These are phyloP conservation scores for Aromia moschata DNA, from an alignment of 2,888 invertebrate genomes.

Conservation along the genomic window DNA sequence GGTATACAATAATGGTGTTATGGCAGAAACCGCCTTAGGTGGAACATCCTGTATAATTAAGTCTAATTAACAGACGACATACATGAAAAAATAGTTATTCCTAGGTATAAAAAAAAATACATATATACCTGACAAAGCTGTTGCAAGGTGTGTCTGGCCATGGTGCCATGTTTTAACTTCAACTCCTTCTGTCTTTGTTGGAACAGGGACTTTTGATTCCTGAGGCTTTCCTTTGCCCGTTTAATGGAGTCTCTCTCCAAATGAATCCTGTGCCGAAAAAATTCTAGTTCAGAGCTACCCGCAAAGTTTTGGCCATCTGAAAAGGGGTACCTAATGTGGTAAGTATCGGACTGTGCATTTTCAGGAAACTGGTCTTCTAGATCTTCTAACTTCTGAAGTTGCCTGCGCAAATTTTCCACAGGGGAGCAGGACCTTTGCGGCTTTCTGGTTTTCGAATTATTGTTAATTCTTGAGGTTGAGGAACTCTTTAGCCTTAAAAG, in stretches of 20 bases:
- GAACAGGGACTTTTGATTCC: conserved; percentile 74
- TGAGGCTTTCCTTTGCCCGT: conserved; percentile 80
- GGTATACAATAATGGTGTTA: too few species aligned
- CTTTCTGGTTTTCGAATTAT: conserved; percentile 66
- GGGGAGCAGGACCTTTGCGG: conserved; percentile 73
- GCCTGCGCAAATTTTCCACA: conserved; percentile 81
- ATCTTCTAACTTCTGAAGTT: conserved; percentile 82
- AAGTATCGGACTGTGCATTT: conserved; percentile 73
- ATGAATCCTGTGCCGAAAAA: conserved; percentile 83
- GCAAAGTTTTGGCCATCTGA: conserved; percentile 68
- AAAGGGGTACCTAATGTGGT: conserved; percentile 83
- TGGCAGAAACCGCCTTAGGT: too few species aligned
- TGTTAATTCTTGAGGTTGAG: conserved; percentile 73
- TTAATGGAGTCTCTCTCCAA: conserved; percentile 83
- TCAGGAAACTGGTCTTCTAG: conserved; percentile 83
- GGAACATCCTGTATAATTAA: too few species aligned
- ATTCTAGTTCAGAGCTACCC: conserved; percentile 77
- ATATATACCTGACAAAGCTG: conserved; percentile 66
- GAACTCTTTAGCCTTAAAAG: conserved; percentile 61
- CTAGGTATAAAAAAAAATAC: too few species aligned
- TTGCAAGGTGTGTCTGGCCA: conserved; percentile 66
- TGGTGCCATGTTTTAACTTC: conserved; percentile 62
- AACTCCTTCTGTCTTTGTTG: conserved; percentile 71
- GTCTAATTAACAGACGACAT: too few species aligned
- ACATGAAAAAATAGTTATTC: too few species aligned